Conservation (phyloP, 2,113 vertebrate genomes). For the Equus quagga region DNA sequence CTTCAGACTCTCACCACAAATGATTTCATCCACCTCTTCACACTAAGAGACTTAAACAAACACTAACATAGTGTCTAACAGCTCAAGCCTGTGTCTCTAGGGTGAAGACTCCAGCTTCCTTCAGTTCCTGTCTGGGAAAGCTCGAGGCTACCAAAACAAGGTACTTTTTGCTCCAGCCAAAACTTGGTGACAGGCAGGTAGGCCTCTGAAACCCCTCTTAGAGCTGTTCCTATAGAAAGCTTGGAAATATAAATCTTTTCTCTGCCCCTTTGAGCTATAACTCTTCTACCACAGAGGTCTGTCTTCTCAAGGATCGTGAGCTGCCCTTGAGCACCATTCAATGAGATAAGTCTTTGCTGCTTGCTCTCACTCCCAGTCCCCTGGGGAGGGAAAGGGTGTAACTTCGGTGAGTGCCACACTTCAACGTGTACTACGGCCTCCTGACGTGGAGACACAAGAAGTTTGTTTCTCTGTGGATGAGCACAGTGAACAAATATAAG, state of each 20-base stretch:
- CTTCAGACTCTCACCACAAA: neutral
- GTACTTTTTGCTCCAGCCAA: no score
- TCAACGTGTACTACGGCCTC: no score
- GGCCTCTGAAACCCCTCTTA: neutral
- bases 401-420: neutral
- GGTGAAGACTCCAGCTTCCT: neutral
- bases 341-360: neutral
- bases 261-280: neutral
- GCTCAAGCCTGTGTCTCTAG: neutral
- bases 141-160: neutral
- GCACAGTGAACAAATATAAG: no score
- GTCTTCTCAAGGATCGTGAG: neutral
- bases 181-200: neutral
- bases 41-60: neutral
- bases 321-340: neutral
- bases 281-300: no score
- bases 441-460: neutral
- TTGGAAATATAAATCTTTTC: neutral
- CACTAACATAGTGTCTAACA: neutral
- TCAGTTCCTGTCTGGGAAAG: neutral
- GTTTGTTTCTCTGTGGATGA: neutral
- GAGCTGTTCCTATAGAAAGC: neutral
- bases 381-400: neutral
- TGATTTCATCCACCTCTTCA: fast-evolving
- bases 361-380: neutral